Base-by-base conservation (phyloP, 2,797 vertebrate species). In the Myripristis jacobus region DNA sequence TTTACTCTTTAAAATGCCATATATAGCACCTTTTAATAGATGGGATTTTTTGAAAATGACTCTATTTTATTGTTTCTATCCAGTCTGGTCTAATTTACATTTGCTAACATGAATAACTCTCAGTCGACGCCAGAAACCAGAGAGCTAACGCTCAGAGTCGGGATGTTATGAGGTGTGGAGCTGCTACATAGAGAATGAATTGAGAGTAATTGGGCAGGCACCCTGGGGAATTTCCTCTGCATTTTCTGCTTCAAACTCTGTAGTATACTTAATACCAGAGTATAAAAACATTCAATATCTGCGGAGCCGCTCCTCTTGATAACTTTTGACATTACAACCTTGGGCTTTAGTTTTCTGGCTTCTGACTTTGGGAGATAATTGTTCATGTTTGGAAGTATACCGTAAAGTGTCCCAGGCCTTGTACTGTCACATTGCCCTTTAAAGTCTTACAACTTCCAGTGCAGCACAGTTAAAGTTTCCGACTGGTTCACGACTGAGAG, bases 381-480 rank as follows among this genome's bases (percentile, higher is more conserved):
- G 38, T 75, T 79, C 79, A 5, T 31, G 10, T 76, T 63, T 73
- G 19, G 6, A 85, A 36, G 66, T 51, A 2, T 57, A 8, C 4
- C 46, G 38, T 44, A 7, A 15, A 47, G 3, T 44, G 44, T 55
- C n/a, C 2, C 41, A 59, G 55, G 21, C 12, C 12, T 27, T 7
- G 29, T 67, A 65, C 77, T 66, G 65, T 38, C 47, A 29, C 24
- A 1, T 21, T 56, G 22, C 50, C 41, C 16, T 66, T 75, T 71
- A 70, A 79, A 62, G 31, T 6, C 8, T 1, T 29, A 62, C 34
- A 24, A 69, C 54, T 58, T 86, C 80, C 83, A 65, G 78, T 77
- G 13, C 53, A 56, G 66, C 59, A 48, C 70, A 74, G 56, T 61
- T 50, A 52, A 78, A 77, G 71, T 74, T 79, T 70, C 65, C 75